These are phyloP conservation scores for Nephrotoma flavescens DNA, from an alignment of 2,888 invertebrate genomes.

Conservation along the genomic window DNA sequence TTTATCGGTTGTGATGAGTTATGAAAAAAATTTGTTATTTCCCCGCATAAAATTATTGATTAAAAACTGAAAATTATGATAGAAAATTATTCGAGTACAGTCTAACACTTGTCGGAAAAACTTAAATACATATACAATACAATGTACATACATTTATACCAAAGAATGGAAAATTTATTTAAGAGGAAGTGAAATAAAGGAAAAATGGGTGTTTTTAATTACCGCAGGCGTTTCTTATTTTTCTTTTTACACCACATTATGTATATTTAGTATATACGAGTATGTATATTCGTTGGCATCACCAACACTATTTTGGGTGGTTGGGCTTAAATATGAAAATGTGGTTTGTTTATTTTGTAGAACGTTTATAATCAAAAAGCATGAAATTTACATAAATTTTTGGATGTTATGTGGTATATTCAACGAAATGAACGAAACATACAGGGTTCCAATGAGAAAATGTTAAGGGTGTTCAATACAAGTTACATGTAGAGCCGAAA, in stretches of 20 bases:
- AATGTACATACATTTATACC: not conserved
- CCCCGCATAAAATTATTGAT: not conserved
- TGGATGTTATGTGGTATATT: no score
- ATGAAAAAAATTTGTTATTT: not conserved
- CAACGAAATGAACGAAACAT: no score
- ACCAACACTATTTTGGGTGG: not conserved
- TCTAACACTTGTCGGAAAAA: no score
- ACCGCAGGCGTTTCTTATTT: not conserved
- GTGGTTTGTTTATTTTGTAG: not conserved
- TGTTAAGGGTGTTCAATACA: no score
- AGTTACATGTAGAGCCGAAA: no score
- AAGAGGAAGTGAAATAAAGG: not conserved
- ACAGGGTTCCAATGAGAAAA: no score
- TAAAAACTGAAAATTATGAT: not conserved
- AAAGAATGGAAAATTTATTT: not conserved
- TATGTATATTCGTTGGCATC: not conserved
- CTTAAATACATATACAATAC: not conserved
- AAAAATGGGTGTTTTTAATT: not conserved
- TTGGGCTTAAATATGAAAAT: not conserved
- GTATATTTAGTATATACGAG: not conserved
- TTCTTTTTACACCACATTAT: not conserved
- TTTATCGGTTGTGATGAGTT: not conserved
- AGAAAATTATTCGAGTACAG: not conserved
- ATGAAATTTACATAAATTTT: not conserved
- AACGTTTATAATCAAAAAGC: not conserved